A percentile compares a stretch with the other conserved stretches of the same genome.
Evolutionary conservation across 2,888 invertebrate species (phyloP).

Genomic region (Drosophila kambysellisi): DNA sequence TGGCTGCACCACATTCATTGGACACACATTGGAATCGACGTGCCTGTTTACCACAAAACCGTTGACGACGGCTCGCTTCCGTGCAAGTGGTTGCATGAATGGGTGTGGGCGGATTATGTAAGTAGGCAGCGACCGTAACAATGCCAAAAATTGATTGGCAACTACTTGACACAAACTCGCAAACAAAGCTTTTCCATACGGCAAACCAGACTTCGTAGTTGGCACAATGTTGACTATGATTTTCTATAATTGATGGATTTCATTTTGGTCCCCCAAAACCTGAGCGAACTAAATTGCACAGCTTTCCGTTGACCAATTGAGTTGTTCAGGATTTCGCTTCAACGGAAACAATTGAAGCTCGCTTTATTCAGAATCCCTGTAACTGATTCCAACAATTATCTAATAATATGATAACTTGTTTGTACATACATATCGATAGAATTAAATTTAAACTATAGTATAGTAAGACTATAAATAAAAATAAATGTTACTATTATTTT

Average conservation of each 20-base stretch:
- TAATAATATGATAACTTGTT: not conserved
- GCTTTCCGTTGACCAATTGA: conserved; percentile 25
- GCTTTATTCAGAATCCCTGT: not conserved
- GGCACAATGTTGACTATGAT: conserved; percentile 48
- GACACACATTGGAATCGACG: conserved; percentile 70
- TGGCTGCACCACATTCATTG: conserved; percentile 70
- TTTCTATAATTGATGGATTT: conserved; percentile 69
- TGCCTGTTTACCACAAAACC: conserved; percentile 76
- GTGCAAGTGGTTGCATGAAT: not conserved
- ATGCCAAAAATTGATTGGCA: conserved; percentile 78
- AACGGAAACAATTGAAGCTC: not conserved
- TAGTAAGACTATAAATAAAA: not conserved
- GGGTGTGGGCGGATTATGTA: conserved; percentile 4
- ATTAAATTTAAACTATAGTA: not conserved
- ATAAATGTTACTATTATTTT: not conserved
- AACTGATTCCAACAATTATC: not conserved
- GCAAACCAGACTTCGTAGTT: conserved; percentile 29
- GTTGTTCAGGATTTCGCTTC: conserved; percentile 4
- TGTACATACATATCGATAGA: not conserved
- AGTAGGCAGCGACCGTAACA: conserved; percentile 42
- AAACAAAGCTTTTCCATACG: conserved; percentile 39
- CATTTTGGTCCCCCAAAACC: conserved; percentile 27
- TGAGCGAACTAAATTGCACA: conserved; percentile 26
- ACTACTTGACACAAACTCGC: conserved; percentile 59
- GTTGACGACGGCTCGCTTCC: conserved; percentile 52